Evolutionary conservation across 2,888 invertebrate genomes (phyloP), one percentile per base, ranked within the genome.

Genomic region (Hololepta plana): DNA sequence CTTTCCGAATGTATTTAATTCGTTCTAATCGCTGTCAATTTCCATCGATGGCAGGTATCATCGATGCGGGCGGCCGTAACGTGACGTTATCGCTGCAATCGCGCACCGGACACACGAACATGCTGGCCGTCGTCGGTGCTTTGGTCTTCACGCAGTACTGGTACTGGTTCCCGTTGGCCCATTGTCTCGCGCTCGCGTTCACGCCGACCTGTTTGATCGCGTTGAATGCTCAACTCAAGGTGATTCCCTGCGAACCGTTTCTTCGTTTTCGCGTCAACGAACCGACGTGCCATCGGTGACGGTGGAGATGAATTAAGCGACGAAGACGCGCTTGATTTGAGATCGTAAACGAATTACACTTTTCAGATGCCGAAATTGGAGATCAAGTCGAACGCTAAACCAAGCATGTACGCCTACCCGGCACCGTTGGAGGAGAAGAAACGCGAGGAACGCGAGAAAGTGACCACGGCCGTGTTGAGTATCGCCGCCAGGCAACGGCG

Each of bases 111-210:
- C 95, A 95, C 53, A 93, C 90, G 38, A 93, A 95, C 54, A 81
- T 96, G 74, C 66, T 87, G 34, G 91, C 93, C 1, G 93, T 96
- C 2, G 95, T 98, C 2, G 98, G 98, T 13, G 81, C 91, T 60
- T 60, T 98, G 28, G 85, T 96, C 1, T 98, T 96, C 54, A 90
- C 91, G 1, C 98, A 99, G 54, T 95, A 95, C 55, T 99, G 98
- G 98, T 99, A 95, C 57, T 99, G 98, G 98, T 99, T 93, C 69
- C 96, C 98, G 1, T 61, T 98, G 38, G 81, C 91, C 1, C 91
- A 95, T 52, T 95, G 95, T 44, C 62, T 98, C 28, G 87, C 91
- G 1, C 59, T 98, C 33, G 88, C 96, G 4, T 96, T 98, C 51
- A 85, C 87, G 2, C 96, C 98, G 2, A 95, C 96, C 2, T 88